A percentile compares a stretch with the other conserved stretches of the same genome.
Evolutionary conservation across 2,113 vertebrate species (phyloP).

Genomic region (Hemiscyllium ocellatum): DNA sequence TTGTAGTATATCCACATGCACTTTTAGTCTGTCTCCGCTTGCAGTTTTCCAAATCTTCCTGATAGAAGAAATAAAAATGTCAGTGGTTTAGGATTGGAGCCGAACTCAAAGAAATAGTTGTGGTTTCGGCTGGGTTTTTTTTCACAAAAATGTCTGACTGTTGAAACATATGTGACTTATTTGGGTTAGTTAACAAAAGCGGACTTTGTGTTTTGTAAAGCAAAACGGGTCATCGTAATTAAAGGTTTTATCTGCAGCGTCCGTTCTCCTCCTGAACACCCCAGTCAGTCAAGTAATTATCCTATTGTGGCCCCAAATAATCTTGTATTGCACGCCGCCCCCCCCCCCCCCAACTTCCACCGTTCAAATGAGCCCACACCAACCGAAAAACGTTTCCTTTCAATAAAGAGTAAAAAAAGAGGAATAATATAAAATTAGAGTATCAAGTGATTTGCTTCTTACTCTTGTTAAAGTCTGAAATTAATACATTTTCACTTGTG

Average conservation of each 20-base stretch:
- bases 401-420: background rate
- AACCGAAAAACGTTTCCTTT: background rate
- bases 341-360: background rate
- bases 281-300: background rate
- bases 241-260: background rate
- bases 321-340: background rate
- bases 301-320: background rate
- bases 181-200: background rate
- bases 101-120: background rate
- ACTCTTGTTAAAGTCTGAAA: background rate
- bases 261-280: background rate
- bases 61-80: background rate
- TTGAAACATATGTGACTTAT: conserved; percentile 1
- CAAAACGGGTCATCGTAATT: background rate
- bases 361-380: background rate
- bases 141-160: background rate
- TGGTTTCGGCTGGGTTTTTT: background rate
- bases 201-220: background rate
- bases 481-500: background rate
- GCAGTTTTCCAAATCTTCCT: background rate
- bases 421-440: background rate
- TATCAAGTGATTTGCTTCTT: background rate
- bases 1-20: background rate
- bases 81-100: conserved; percentile 5
- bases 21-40: background rate